A percentile compares a stretch with the other conserved stretches of the same genome.
phyloP scores from a whole-genome alignment of 2,113 vertebrate genomes.

The Phrynosoma blainvillii region DNA sequence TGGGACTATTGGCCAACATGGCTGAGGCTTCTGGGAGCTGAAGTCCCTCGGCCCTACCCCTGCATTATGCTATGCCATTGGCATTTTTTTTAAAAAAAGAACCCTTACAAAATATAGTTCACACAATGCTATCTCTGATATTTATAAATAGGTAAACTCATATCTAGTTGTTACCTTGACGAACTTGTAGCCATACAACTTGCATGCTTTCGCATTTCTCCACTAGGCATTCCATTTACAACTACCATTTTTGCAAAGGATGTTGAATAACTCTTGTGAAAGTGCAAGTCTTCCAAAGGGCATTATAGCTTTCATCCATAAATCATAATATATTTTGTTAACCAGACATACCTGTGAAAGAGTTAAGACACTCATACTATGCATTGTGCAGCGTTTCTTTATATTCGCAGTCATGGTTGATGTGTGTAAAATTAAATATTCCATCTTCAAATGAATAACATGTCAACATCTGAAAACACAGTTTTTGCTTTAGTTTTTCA shows the following conservation, averaged over 20 bases:
- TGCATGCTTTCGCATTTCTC: background rate
- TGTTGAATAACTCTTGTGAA: background rate
- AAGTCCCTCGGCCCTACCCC: too few species aligned
- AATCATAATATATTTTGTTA: too few species aligned
- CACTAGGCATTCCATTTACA: background rate
- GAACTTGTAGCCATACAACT: background rate
- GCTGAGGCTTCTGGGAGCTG: too few species aligned
- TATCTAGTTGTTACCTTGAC: background rate
- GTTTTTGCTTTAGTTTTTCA: slow-evolving; percentile 24
- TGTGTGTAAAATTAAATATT: background rate
- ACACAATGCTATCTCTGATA: background rate
- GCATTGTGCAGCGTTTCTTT: background rate
- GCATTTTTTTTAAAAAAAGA: background rate
- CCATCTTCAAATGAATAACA: background rate
- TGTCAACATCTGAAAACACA: background rate
- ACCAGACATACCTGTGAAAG: background rate
- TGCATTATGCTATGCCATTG: background rate
- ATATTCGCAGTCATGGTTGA: background rate
- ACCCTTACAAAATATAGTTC: background rate
- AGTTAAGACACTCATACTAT: background rate
- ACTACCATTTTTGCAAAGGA: background rate
- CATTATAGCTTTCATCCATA: background rate
- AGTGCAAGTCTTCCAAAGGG: background rate
- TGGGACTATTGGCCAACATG: too few species aligned
- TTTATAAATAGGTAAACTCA: background rate